A percentile compares a stretch with the other conserved stretches of the same genome.
phyloP scores from a whole-genome alignment of 2,113 vertebrate species.

The Monopterus albus region DNA sequence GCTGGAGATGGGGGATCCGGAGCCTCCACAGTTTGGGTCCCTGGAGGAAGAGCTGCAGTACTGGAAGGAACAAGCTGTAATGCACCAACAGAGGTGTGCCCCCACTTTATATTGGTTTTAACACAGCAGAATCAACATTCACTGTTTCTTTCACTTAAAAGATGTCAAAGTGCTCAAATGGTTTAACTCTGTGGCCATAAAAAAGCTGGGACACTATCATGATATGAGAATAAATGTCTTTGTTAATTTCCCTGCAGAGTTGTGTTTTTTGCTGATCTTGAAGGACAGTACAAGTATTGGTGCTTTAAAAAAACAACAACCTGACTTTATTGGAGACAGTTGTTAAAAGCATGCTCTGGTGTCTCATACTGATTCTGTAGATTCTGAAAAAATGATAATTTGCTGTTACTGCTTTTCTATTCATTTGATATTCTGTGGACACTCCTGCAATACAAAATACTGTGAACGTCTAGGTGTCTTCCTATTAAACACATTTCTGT shows the following conservation, averaged over 20 bases:
- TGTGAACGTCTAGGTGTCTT: not conserved
- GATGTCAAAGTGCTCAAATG: too few relatives aligned
- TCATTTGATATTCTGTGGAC: too few relatives aligned
- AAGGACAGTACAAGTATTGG: not conserved
- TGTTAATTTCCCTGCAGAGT: not conserved
- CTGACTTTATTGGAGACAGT: too few relatives aligned
- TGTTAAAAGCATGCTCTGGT: too few relatives aligned
- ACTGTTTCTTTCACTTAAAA: not conserved
- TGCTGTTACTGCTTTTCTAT: too few relatives aligned
- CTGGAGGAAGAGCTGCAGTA: constrained; percentile 87
- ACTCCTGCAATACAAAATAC: constrained; percentile 4
- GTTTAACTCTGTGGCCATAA: too few relatives aligned
- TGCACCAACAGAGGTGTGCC: constrained; percentile 87
- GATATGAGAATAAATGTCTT: not conserved
- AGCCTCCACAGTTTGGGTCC: constrained; percentile 82
- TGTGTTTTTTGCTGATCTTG: not conserved
- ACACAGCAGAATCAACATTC: too few relatives aligned
- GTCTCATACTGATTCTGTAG: too few relatives aligned
- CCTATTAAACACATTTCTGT: constrained; percentile 9
- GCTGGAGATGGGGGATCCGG: constrained; percentile 84
- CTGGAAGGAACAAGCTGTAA: constrained; percentile 89
- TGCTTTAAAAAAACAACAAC: too few relatives aligned
- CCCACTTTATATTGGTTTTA: not conserved
- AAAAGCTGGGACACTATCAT: not conserved
- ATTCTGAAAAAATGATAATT: constrained; percentile 10